These are phyloP conservation scores for Protomyctophum bolini DNA, from an alignment of 2,113 vertebrate species.

Conservation along the genomic window DNA sequence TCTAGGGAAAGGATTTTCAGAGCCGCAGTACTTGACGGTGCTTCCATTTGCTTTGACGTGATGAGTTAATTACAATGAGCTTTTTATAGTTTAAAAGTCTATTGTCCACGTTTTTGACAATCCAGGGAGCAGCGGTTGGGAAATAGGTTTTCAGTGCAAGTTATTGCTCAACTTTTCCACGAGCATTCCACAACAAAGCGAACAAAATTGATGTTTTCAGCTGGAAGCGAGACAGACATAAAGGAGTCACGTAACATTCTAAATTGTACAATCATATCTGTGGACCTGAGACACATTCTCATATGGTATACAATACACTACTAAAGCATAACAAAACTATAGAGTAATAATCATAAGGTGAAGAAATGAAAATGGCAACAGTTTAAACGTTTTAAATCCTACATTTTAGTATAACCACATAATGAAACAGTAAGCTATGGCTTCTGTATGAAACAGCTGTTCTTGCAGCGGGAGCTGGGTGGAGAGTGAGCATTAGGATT, in stretches of 20 bases:
- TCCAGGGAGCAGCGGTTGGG: slow-evolving; percentile 4
- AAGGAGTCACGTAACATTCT: slow-evolving; percentile 19
- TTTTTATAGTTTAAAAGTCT: slow-evolving; percentile 3
- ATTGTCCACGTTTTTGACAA: background rate
- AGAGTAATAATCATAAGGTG: background rate
- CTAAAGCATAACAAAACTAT: background rate
- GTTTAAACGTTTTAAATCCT: background rate
- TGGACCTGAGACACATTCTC: background rate
- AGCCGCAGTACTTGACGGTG: background rate
- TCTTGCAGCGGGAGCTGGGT: slow-evolving; percentile 33
- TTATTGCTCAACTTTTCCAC: slow-evolving; percentile 41
- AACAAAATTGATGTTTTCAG: slow-evolving; percentile 21
- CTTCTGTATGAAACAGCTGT: slow-evolving; percentile 46
- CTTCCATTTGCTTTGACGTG: background rate
- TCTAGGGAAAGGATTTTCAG: background rate
- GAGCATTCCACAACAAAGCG: slow-evolving; percentile 42
- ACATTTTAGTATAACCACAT: slow-evolving; percentile 4
- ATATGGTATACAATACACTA: background rate
- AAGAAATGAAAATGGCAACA: background rate
- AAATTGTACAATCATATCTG: background rate
- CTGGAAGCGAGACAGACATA: slow-evolving; percentile 8
- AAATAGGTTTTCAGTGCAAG: background rate
- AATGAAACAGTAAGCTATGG: slow-evolving; percentile 9
- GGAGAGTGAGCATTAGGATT: slow-evolving; percentile 30
- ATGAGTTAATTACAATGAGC: slow-evolving; percentile 31